Evolutionary conservation across 2,797 vertebrate genomes (phyloP).

Genomic region (Alca torda): DNA sequence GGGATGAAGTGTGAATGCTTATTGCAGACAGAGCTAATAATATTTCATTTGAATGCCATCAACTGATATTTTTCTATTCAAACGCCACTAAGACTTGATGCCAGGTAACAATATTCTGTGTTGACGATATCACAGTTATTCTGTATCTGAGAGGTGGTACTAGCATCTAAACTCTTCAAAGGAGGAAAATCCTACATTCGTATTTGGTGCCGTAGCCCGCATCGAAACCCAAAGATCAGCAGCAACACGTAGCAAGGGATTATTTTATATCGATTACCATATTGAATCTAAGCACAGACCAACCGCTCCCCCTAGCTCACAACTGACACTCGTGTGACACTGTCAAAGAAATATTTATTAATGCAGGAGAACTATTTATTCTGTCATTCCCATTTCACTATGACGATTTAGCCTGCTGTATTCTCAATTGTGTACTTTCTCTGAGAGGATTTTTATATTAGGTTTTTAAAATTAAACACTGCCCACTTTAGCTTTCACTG

Average conservation of each 20-base stretch:
- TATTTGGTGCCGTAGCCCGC: background rate
- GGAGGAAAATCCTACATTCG: background rate
- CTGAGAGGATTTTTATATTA: background rate
- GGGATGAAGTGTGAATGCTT: conserved; percentile 46
- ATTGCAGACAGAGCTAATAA: conserved; percentile 66
- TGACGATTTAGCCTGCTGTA: background rate
- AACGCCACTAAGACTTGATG: background rate
- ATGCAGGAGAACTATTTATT: background rate
- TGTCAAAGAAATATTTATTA: background rate
- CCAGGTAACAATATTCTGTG: background rate
- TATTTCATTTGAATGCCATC: conserved; percentile 60
- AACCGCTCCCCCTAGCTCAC: background rate
- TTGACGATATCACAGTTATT: background rate
- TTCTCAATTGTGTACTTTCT: background rate
- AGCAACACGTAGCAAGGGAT: background rate
- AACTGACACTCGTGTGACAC: background rate
- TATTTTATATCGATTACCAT: background rate
- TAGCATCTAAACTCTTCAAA: background rate
- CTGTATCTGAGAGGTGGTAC: background rate
- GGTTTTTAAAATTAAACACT: background rate
- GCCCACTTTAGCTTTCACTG: background rate
- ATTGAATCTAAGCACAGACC: background rate
- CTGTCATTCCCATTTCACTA: background rate
- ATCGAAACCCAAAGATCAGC: background rate
- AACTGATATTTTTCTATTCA: conserved; percentile 57